Conservation (phyloP, 2,888 invertebrate species). For the Ophraella communa region DNA sequence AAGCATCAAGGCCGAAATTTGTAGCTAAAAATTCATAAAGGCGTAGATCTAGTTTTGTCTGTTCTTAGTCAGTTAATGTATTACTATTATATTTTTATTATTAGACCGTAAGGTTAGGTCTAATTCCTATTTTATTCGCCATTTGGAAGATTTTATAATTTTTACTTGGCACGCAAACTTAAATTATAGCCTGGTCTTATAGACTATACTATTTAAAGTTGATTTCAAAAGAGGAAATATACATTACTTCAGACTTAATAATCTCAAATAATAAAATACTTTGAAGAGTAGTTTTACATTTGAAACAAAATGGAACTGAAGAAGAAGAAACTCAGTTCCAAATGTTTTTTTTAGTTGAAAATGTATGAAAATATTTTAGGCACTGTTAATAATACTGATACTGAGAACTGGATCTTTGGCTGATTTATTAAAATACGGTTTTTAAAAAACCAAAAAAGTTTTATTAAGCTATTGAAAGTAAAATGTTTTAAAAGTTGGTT, state of each 20-base stretch:
- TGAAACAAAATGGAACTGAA: not conserved
- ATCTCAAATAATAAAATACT: not conserved
- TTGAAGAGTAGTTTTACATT: too few species aligned
- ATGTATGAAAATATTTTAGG: not conserved
- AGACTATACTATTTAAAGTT: not conserved
- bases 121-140: not conserved
- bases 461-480: not conserved
- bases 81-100: not conserved
- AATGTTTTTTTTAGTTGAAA: too few species aligned
- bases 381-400: not conserved
- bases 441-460: too few species aligned
- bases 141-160: not conserved
- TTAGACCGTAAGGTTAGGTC: not conserved
- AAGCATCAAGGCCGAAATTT: not conserved
- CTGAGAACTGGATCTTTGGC: not conserved
- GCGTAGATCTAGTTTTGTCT: not conserved
- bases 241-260: not conserved
- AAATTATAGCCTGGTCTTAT: not conserved
- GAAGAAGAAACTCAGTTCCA: too few species aligned
- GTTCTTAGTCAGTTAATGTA: not conserved
- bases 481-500: too few species aligned
- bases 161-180: not conserved
- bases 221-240: not conserved
- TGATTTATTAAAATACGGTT: too few species aligned
- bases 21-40: not conserved